A percentile compares a stretch with the other conserved stretches of the same genome.
phyloP scores from a whole-genome alignment of 2,113 vertebrate species.

The Thamnophis sirtalis region DNA sequence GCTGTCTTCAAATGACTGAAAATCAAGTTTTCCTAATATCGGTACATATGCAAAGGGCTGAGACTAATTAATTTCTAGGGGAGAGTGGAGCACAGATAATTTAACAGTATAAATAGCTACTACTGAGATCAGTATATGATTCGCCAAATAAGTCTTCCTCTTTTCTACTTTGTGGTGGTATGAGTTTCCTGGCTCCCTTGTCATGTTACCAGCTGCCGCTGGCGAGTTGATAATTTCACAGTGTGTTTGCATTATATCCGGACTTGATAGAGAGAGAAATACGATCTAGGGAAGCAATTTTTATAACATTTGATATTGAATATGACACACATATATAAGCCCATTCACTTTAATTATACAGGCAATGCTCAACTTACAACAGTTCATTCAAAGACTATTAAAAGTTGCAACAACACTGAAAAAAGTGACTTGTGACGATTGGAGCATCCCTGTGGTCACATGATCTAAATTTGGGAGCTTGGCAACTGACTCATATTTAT shows the following conservation, averaged over 20 bases:
- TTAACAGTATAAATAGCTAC: neutral
- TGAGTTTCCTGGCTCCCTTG: neutral
- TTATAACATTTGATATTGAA: neutral
- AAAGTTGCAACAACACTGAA: neutral
- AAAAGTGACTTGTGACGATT: neutral
- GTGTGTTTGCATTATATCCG: neutral
- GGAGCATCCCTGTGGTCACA: neutral
- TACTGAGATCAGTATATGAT: neutral
- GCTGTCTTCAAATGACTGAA: neutral
- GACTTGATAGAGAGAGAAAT: neutral
- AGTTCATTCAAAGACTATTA: neutral
- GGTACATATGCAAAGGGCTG: neutral
- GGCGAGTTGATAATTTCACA: neutral
- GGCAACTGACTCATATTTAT: neutral
- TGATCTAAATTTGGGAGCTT: neutral
- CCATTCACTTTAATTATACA: neutral
- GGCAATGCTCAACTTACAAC: neutral
- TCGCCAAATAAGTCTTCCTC: neutral
- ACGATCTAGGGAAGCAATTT: neutral
- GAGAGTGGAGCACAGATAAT: neutral
- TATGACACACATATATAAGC: neutral
- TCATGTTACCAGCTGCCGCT: neutral
- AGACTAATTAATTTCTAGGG: neutral
- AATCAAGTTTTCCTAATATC: neutral
- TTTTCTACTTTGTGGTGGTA: no score